Evolutionary conservation across 2,113 vertebrate genomes (phyloP).

Genomic region (Dasypus novemcinctus): DNA sequence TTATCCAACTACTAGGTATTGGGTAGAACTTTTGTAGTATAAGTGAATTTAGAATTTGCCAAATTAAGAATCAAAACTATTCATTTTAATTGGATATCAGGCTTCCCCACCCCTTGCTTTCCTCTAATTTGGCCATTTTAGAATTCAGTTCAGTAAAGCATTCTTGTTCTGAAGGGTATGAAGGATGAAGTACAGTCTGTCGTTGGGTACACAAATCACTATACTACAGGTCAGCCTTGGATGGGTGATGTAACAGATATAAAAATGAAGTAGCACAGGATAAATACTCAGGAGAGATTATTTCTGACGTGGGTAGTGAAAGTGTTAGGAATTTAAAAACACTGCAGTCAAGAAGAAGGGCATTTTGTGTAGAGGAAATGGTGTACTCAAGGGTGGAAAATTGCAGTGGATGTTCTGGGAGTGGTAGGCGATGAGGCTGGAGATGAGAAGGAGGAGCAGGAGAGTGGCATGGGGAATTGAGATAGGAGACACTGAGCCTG

Average conservation of each 20-base stretch:
- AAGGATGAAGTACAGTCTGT: not conserved
- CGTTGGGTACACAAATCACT: not conserved
- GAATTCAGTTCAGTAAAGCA: not conserved
- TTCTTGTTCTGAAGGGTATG: not conserved
- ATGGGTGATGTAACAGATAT: not conserved
- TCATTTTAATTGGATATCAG: not conserved
- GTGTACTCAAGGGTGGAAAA: not conserved
- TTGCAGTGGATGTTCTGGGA: not conserved
- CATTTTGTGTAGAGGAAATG: not conserved
- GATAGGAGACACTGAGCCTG: not conserved
- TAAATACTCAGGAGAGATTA: not conserved
- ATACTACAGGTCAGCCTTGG: not conserved
- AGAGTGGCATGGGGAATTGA: not conserved
- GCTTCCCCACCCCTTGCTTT: not conserved
- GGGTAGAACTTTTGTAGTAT: not conserved
- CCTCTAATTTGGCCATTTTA: not conserved
- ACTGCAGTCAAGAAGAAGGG: not conserved
- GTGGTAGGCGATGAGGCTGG: not conserved
- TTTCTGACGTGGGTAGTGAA: not conserved
- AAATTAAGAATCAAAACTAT: constrained; percentile 30
- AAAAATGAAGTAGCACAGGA: not conserved
- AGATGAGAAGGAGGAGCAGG: not conserved
- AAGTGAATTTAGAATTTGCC: constrained; percentile 1
- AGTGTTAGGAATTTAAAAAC: not conserved
- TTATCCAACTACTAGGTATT: not conserved